Percentiles rank a stretch among this genome's conserved stretches.
phyloP scores from a whole-genome alignment of 2,888 invertebrate genomes.

The Cremastobaeus sp. region DNA sequence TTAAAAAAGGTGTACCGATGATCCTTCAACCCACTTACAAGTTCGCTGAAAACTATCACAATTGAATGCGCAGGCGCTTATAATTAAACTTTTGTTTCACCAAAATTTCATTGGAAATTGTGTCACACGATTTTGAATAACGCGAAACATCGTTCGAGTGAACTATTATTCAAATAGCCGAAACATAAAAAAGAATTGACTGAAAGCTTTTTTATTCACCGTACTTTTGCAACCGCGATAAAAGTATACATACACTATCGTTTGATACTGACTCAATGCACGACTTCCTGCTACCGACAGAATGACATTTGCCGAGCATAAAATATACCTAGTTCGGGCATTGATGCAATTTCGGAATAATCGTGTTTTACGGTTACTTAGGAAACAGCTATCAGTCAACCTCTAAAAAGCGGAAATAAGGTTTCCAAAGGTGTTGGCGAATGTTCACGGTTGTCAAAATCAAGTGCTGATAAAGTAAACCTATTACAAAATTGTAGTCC shows the following conservation, averaged over 20 bases:
- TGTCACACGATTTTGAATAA: constrained; percentile 6
- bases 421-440: too few relatives aligned
- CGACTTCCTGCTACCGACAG: constrained; percentile 30
- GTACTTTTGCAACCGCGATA: constrained; percentile 32
- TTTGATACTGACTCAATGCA: constrained; percentile 42
- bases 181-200: constrained; percentile 34
- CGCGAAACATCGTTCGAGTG: constrained; percentile 18
- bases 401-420: too few relatives aligned
- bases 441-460: too few relatives aligned
- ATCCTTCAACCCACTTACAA: too few relatives aligned
- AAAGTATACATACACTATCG: constrained; percentile 38
- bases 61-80: too few relatives aligned
- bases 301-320: constrained; percentile 25
- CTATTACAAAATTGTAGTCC: too few relatives aligned
- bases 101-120: too few relatives aligned
- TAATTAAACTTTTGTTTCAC: too few relatives aligned
- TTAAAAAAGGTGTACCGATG: too few relatives aligned
- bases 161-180: constrained; percentile 22
- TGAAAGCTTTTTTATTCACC: constrained; percentile 50
- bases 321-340: constrained; percentile 37
- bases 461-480: too few relatives aligned
- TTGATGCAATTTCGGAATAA: constrained; percentile 60
- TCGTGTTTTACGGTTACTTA: constrained; percentile 67
- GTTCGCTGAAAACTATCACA: too few relatives aligned
- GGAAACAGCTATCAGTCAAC: constrained; percentile 62